phyloP scores from a whole-genome alignment of 2,888 invertebrate genomes.

The Xylota segnis region DNA sequence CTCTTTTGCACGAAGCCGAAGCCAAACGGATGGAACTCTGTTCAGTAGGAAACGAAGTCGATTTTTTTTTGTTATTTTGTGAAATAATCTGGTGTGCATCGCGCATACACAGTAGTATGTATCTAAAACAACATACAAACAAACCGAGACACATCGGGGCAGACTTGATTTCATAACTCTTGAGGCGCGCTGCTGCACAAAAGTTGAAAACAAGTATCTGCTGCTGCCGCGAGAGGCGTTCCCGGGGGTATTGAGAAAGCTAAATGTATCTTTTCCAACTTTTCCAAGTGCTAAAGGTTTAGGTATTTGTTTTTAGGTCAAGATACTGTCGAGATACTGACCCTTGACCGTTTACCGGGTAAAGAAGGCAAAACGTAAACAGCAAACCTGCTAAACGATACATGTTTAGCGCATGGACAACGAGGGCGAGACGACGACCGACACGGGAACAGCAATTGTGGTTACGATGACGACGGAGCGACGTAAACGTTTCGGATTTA shows the following conservation, averaged over 20 bases:
- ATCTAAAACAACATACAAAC: slow-evolving; percentile 49
- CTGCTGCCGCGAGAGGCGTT: not conserved
- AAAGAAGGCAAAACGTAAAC: slow-evolving; percentile 62
- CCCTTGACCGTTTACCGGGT: slow-evolving; percentile 69
- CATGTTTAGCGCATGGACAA: slow-evolving; percentile 64
- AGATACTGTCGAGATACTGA: slow-evolving; percentile 63
- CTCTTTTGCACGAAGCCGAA: slow-evolving; percentile 18
- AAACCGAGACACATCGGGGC: slow-evolving; percentile 24
- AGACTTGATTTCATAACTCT: slow-evolving; percentile 73
- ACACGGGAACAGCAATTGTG: slow-evolving; percentile 21
- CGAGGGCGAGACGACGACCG: slow-evolving; percentile 8
- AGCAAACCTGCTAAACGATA: slow-evolving; percentile 67
- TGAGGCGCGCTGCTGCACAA: slow-evolving; percentile 58
- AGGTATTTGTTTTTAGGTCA: slow-evolving; percentile 51
- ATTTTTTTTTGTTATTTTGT: slow-evolving; percentile 37
- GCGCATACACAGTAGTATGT: slow-evolving; percentile 55
- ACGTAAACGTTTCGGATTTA: slow-evolving; percentile 38
- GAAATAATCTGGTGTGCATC: slow-evolving; percentile 66
- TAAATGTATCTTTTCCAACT: slow-evolving; percentile 17
- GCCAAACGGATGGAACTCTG: slow-evolving; percentile 21
- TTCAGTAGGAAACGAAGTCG: slow-evolving; percentile 55
- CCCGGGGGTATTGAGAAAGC: not conserved
- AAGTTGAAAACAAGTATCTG: slow-evolving; percentile 39
- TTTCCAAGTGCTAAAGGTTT: slow-evolving; percentile 35
- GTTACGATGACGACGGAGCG: slow-evolving; percentile 35